Base-by-base conservation (phyloP, 2,797 vertebrate genomes). In the Amblyraja radiata region DNA sequence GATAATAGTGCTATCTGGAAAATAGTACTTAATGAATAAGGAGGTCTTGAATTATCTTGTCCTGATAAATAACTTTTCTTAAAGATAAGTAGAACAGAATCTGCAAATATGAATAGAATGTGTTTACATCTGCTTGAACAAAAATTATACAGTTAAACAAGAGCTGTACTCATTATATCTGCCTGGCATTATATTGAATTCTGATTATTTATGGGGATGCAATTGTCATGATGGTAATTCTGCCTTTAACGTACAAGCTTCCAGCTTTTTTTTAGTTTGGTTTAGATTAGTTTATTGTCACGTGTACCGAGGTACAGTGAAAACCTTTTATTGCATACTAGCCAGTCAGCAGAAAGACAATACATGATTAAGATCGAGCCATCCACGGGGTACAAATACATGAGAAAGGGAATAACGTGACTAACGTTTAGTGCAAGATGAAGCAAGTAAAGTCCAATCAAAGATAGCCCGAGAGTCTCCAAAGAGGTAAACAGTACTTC, bases 11-110 rank as follows among this genome's bases (percentile, higher is more conserved):
- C 16, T 68, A n/a, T 65, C 84, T 88, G 84, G 84, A 65, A 65
- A 88, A 13, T 65, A 32, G 84, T 68, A 68, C n/a, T 88, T 88
- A 88, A 88, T 88, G n/a, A 88, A 88, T 68, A 9, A 68, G 8
- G 14, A 65, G 84, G n/a, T 36, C 84, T 65, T 88, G 84, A 68
- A 88, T 88, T 36, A 88, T 88, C 63, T 68, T n/a, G 63, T 36
- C 61, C 63, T 18, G 7, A 32, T 6, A 63, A 86, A 6, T 36
- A 21, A 88, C 10, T 86, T 84, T 28, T 68, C 13, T 68, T 6
- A 21, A 88, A 88, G 32, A 36, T 32, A 36, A 6, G 18, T 18
- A 86, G 25, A 63, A n/a, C 54, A 16, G 83, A 61, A 36, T 88
- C 68, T 88, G 61, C 61, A 68, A 88, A 68, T 16, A 88, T 36